Conservation (phyloP, 2,113 vertebrate species). For the Entosphenus tridentatus region DNA sequence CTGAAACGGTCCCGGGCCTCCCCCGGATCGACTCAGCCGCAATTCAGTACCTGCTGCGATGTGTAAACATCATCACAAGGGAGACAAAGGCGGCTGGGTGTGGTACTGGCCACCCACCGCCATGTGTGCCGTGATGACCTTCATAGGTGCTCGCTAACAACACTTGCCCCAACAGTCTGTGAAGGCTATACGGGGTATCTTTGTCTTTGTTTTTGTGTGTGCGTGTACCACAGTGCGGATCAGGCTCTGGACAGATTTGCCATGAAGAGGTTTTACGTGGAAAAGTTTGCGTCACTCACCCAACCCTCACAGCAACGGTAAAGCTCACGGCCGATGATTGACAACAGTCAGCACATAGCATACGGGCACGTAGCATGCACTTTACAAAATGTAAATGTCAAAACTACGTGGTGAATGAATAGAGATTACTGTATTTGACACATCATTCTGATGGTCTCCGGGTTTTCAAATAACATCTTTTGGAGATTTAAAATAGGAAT, state of each 20-base stretch:
- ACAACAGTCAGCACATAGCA: too few relatives aligned
- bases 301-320: slow-evolving; percentile 89
- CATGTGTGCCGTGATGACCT: background rate
- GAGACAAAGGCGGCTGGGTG: background rate
- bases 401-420: too few relatives aligned
- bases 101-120: slow-evolving; percentile 1
- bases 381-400: too few relatives aligned
- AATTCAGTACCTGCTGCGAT: background rate
- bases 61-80: background rate
- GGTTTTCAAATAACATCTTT: too few relatives aligned
- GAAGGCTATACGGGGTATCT: background rate
- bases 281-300: slow-evolving; percentile 79
- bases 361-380: too few relatives aligned
- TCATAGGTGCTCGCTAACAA: background rate
- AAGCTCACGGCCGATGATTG: background rate
- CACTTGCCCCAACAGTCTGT: background rate
- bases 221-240: slow-evolving; percentile 41
- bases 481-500: too few relatives aligned
- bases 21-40: background rate
- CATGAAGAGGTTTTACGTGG: slow-evolving; percentile 94
- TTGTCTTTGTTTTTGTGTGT: background rate
- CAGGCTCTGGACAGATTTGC: slow-evolving; percentile 88
- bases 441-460: too few relatives aligned
- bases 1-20: background rate
- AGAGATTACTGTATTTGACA: too few relatives aligned